These are phyloP conservation scores for Antidorcas marsupialis DNA, from an alignment of 2,113 vertebrate species.

Conservation along the genomic window DNA sequence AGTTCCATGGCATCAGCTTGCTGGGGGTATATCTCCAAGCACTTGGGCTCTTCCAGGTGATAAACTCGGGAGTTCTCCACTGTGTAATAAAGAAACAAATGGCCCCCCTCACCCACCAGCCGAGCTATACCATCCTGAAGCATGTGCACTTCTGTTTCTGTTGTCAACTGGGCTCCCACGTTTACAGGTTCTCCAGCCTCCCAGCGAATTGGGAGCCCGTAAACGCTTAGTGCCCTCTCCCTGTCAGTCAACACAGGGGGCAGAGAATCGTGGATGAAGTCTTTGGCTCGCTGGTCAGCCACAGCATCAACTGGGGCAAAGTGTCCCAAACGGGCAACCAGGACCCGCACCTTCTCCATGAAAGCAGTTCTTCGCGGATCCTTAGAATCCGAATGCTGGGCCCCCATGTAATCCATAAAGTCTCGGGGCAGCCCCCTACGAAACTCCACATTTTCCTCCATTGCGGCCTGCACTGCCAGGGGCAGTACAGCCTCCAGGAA, in stretches of 20 bases:
- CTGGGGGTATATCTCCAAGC: slow-evolving; percentile 89
- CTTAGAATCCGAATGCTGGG: slow-evolving; percentile 88
- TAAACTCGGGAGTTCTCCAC: slow-evolving; percentile 95
- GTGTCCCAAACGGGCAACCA: slow-evolving; percentile 86
- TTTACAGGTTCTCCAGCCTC: slow-evolving; percentile 79
- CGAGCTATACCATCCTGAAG: slow-evolving; percentile 87
- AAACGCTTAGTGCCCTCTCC: slow-evolving; percentile 86
- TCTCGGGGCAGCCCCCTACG: slow-evolving; percentile 91
- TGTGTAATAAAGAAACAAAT: slow-evolving; percentile 88
- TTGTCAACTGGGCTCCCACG: slow-evolving; percentile 79
- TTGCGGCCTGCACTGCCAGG: slow-evolving; percentile 89
- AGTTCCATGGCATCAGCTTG: slow-evolving; percentile 90
- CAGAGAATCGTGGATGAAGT: slow-evolving; percentile 93
- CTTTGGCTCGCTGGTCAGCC: slow-evolving; percentile 94
- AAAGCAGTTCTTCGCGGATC: slow-evolving; percentile 85
- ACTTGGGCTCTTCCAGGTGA: slow-evolving; percentile 93
- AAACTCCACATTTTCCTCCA: slow-evolving; percentile 94
- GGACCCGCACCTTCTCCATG: slow-evolving; percentile 81
- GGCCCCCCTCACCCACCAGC: slow-evolving; percentile 90
- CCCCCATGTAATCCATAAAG: slow-evolving; percentile 93
- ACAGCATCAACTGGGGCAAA: slow-evolving; percentile 93
- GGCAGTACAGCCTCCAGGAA: slow-evolving; percentile 91
- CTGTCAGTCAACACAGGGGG: slow-evolving; percentile 88
- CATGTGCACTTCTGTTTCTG: slow-evolving; percentile 87
- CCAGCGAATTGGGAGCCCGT: slow-evolving; percentile 87